A percentile compares a stretch with the other conserved stretches of the same genome.
phyloP scores from a whole-genome alignment of 2,113 vertebrate genomes.

The Forbesichthys agassizii region DNA sequence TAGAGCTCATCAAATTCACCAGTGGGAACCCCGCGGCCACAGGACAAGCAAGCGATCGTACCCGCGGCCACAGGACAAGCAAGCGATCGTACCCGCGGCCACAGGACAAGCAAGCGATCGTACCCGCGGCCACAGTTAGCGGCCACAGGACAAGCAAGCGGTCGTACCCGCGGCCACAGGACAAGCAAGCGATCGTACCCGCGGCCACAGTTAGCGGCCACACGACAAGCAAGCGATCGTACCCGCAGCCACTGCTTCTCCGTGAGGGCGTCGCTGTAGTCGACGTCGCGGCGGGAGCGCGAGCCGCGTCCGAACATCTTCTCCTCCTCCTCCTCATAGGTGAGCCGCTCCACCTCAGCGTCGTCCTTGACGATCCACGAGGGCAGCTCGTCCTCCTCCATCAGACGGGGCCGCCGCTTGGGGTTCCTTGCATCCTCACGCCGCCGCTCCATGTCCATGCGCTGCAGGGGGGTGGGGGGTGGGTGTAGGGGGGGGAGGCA shows the following conservation, averaged over 20 bases:
- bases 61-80: neutral
- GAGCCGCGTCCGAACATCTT: constrained; percentile 97
- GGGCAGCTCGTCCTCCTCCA: constrained; percentile 97
- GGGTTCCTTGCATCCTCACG: constrained; percentile 95
- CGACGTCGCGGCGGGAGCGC: constrained; percentile 91
- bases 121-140: neutral
- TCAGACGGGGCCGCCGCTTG: constrained; percentile 90
- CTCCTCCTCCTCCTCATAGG: constrained; percentile 95
- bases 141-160: too few relatives aligned
- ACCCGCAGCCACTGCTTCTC: constrained; percentile 98
- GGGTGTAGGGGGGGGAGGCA: neutral
- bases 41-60: too few relatives aligned
- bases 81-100: constrained; percentile 48
- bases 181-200: too few relatives aligned
- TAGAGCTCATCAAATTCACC: too few relatives aligned
- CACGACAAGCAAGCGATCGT: constrained; percentile 28
- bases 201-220: neutral
- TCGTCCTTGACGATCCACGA: constrained; percentile 99
- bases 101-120: too few relatives aligned
- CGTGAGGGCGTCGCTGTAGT: constrained; percentile 95
- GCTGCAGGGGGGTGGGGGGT: constrained; percentile 62
- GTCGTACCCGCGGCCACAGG: constrained; percentile 48
- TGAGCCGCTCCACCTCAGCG: constrained; percentile 94
- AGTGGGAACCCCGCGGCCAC: too few relatives aligned
- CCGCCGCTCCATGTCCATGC: constrained; percentile 95